Evolutionary conservation across 2,888 invertebrate species (phyloP).

Genomic region (Orthosia gothica): DNA sequence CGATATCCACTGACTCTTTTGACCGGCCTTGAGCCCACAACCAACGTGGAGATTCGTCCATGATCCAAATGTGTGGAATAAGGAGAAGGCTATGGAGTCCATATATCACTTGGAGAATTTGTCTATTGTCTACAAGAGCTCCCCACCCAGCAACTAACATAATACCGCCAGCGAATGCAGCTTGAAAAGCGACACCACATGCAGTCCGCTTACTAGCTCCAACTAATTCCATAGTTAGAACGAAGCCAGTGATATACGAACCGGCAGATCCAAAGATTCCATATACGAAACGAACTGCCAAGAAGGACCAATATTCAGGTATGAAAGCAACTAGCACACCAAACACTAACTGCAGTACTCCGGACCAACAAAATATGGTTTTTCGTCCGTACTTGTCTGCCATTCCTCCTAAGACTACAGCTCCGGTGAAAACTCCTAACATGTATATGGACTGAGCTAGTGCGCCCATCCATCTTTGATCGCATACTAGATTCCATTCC

Average conservation of each 20-base stretch:
- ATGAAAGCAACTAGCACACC: slow-evolving; percentile 95
- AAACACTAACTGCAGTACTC: slow-evolving; percentile 93
- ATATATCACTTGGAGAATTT: slow-evolving; percentile 95
- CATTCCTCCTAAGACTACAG: slow-evolving; percentile 95
- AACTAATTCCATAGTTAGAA: slow-evolving; percentile 95
- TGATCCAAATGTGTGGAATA: slow-evolving; percentile 96
- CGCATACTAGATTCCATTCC: slow-evolving; percentile 96
- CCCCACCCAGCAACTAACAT: slow-evolving; percentile 97
- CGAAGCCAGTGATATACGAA: slow-evolving; percentile 93
- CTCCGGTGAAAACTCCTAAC: slow-evolving; percentile 97
- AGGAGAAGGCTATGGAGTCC: slow-evolving; percentile 94
- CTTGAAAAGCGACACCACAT: slow-evolving; percentile 96
- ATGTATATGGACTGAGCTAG: slow-evolving; percentile 95
- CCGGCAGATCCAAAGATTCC: slow-evolving; percentile 97
- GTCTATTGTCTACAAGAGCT: slow-evolving; percentile 94
- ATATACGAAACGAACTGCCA: slow-evolving; percentile 93
- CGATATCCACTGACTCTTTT: slow-evolving; percentile 94
- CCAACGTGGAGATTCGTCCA: slow-evolving; percentile 98
- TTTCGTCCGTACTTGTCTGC: slow-evolving; percentile 97
- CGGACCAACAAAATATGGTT: slow-evolving; percentile 95
- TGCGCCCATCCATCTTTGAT: slow-evolving; percentile 95
- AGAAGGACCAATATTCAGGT: slow-evolving; percentile 94
- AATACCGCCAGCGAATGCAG: slow-evolving; percentile 95
- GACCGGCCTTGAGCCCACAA: slow-evolving; percentile 96
- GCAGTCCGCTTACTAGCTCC: slow-evolving; percentile 95